phyloP scores from a whole-genome alignment of 1,140 invertebrate species.

The Sitophilus oryzae region DNA sequence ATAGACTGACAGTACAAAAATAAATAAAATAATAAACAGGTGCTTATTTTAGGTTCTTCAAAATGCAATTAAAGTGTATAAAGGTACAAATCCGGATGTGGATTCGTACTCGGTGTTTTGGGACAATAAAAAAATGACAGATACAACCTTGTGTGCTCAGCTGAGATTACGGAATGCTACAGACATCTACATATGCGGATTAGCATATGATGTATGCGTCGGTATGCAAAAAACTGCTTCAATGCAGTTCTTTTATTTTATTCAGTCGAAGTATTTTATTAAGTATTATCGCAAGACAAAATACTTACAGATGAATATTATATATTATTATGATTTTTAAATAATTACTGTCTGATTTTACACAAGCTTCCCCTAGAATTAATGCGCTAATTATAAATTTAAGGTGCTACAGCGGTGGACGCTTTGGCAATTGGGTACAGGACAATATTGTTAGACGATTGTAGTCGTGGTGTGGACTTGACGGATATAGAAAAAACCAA shows the following conservation, averaged over 20 bases:
- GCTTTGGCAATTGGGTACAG: slow-evolving; percentile 83
- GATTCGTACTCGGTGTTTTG: slow-evolving; percentile 98
- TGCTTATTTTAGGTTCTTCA: slow-evolving; percentile 52
- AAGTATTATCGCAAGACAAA: too few relatives aligned
- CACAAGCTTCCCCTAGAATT: background rate
- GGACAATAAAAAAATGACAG: slow-evolving; percentile 88
- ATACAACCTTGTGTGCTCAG: slow-evolving; percentile 79
- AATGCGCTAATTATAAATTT: slow-evolving; percentile 11
- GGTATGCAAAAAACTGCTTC: slow-evolving; percentile 51
- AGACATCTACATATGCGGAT: slow-evolving; percentile 90
- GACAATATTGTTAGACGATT: slow-evolving; percentile 86
- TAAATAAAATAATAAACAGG: background rate
- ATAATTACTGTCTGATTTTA: background rate
- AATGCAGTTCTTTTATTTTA: too few relatives aligned
- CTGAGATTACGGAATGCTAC: slow-evolving; percentile 74
- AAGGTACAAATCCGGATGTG: slow-evolving; percentile 89
- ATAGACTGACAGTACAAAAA: too few relatives aligned
- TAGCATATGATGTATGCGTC: slow-evolving; percentile 96
- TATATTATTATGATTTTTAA: background rate
- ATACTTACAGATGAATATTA: slow-evolving; percentile 4
- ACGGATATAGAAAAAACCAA: slow-evolving; percentile 79
- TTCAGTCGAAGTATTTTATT: background rate
- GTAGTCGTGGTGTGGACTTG: slow-evolving; percentile 78
- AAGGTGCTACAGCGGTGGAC: slow-evolving; percentile 80
- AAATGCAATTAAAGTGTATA: slow-evolving; percentile 78